phyloP scores from a whole-genome alignment of 2,113 vertebrate species.

The Rhinopomastus cyanomelas region DNA sequence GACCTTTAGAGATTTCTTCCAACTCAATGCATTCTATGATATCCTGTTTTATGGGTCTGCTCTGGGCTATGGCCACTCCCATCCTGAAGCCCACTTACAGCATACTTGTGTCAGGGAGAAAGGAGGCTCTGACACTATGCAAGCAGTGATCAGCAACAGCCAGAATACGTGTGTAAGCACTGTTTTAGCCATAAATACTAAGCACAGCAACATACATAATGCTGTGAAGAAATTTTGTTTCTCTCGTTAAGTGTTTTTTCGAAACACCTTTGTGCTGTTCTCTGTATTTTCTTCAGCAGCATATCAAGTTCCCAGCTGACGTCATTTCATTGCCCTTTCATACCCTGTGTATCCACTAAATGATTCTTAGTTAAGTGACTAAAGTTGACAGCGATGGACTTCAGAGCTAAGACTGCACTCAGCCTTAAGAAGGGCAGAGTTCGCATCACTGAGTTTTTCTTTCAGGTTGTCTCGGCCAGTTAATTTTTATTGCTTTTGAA shows the following conservation, averaged over 20 bases:
- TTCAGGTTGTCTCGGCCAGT: conserved; percentile 18
- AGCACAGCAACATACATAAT: neutral
- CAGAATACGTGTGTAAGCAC: neutral
- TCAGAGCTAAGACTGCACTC: conserved; percentile 7
- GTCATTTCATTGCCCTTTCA: neutral
- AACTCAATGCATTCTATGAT: too few relatives aligned
- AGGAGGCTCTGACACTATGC: neutral
- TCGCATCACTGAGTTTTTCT: neutral
- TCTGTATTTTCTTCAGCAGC: neutral
- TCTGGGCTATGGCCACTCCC: neutral
- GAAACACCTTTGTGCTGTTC: neutral
- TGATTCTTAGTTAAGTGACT: neutral
- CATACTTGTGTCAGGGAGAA: neutral
- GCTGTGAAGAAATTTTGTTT: neutral
- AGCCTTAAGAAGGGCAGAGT: conserved; percentile 19
- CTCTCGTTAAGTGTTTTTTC: neutral
- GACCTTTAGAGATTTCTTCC: too few relatives aligned
- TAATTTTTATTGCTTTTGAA: conserved; percentile 29
- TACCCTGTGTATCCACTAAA: neutral
- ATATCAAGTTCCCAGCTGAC: neutral
- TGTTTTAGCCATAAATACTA: neutral
- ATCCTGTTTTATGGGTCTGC: neutral
- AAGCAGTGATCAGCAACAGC: neutral
- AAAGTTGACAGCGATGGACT: conserved; percentile 38
- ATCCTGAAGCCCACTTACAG: neutral